A percentile compares a stretch with the other conserved stretches of the same genome.
phyloP scores from a whole-genome alignment of 64 coral and sea anemone genomes.

The Dendrophyllia cribrosa region DNA sequence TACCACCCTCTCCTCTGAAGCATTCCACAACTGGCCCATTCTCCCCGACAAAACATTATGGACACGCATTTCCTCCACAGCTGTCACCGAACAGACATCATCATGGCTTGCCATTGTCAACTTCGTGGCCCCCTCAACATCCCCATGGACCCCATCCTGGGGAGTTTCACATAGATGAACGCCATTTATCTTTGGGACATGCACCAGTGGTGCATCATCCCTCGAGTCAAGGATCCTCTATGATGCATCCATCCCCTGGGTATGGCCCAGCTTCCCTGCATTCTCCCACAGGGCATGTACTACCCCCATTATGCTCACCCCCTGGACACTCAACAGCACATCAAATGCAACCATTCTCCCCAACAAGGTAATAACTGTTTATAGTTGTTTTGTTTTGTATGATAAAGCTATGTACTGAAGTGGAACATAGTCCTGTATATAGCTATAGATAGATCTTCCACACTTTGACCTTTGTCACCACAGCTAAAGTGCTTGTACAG shows the following conservation, averaged over 20 bases:
- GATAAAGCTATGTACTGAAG: too few relatives aligned
- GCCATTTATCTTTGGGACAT: background rate
- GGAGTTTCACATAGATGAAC: conserved; percentile 24
- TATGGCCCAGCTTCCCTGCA: background rate
- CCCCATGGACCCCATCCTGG: conserved; percentile 46
- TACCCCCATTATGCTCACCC: background rate
- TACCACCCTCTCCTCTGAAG: conserved; percentile 55
- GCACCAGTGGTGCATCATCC: conserved; percentile 1
- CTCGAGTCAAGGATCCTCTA: conserved; percentile 1
- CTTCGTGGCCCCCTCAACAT: conserved; percentile 11
- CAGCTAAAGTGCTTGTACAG: too few relatives aligned
- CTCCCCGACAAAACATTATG: conserved; percentile 48
- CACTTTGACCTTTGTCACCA: too few relatives aligned
- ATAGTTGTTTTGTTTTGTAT: too few relatives aligned
- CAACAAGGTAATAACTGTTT: background rate
- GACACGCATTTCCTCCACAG: background rate
- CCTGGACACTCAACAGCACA: background rate
- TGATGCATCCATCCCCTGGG: conserved; percentile 40
- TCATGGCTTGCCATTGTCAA: conserved; percentile 12
- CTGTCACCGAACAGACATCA: conserved; percentile 16
- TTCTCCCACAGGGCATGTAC: conserved; percentile 12
- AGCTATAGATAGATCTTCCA: too few relatives aligned
- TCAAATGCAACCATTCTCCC: background rate
- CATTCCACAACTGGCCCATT: conserved; percentile 61
- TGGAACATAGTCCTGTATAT: too few relatives aligned